Conservation (phyloP, 1,140 invertebrate species). For the Elysia chlorotica region DNA sequence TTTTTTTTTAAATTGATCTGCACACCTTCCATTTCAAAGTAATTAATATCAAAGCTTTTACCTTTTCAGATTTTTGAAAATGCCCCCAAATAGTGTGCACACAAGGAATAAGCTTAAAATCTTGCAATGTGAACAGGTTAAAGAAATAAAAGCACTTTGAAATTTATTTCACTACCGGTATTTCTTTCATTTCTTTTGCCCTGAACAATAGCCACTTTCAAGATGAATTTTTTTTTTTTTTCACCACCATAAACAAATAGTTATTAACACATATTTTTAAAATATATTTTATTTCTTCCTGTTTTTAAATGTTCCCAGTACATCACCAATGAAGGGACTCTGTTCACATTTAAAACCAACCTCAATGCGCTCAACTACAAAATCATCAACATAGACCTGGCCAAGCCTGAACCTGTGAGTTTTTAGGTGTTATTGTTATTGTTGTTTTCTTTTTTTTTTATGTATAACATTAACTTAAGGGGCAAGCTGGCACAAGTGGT, state of each 20-base stretch:
- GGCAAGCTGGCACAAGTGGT: neutral
- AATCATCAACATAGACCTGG: conserved; percentile 87
- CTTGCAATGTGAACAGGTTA: no score
- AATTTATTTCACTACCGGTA: neutral
- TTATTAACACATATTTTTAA: neutral
- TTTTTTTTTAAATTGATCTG: no score
- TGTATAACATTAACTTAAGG: neutral
- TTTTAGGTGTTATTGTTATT: neutral
- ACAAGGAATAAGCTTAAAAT: no score
- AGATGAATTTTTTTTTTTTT: neutral
- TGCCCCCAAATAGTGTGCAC: no score
- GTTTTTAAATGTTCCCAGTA: conserved; percentile 69
- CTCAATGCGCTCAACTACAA: conserved; percentile 90
- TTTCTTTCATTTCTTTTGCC: neutral
- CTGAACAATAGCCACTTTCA: neutral
- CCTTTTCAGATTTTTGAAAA: no score
- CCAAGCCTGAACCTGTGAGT: conserved; percentile 68
- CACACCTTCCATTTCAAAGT: no score
- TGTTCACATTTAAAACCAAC: conserved; percentile 90
- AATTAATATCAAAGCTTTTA: no score
- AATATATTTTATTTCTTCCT: neutral
- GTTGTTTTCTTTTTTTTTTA: neutral
- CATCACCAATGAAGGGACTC: conserved; percentile 84
- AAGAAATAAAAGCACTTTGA: neutral
- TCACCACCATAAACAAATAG: neutral